Base-by-base conservation (phyloP, 2,888 invertebrate genomes). In the Ochlodes sylvanus region DNA sequence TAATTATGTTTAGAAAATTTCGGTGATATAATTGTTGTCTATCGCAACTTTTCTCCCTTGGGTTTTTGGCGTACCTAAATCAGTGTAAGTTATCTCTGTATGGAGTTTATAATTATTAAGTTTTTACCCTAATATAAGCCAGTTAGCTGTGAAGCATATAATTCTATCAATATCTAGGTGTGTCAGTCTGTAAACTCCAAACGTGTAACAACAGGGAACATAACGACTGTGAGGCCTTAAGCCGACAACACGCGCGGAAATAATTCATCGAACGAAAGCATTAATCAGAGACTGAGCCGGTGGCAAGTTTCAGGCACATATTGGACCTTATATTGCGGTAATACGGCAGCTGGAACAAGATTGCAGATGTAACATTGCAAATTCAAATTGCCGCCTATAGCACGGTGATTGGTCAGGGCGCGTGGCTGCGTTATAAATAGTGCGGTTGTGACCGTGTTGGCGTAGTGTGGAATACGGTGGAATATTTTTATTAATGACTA, bases 231-330 rank as follows among this genome's bases (percentile, higher is more conserved):
- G 57, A 58, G 57, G 47, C 57, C 65, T 65, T 65, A 65, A 84
- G 79, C 79, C 83, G 85, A 82, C 86, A 89, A 86, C 88, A 83
- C 78, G 83, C 81, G 81, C 78, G 75, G 78, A 84, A 86, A 92
- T 92, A 91, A 91, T 87, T 92, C 90, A 92, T 92, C 85, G 90
- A 90, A 92, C 87, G 79, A 85, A 88, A 85, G 83, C 88, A 90
- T 92, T 91, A 92, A 92, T 92, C 91, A 92, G 87, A 87, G 77
- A 81, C 86, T 85, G 86, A 86, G 85, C 83, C 79, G 78, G 79
- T 82, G 81, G 82, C 76, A 74, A 75, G 75, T 72, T 50, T 44
- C 34, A 56, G 63, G 58, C 19, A 32, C 69, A 74, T 63, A 69
- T 32, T 67, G 34, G 44, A 71, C 74, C 63, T 69, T 75, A 73